A percentile compares a stretch with the other conserved stretches of the same genome.
phyloP scores from a whole-genome alignment of 2,113 vertebrate species.

The Aix galericulata region DNA sequence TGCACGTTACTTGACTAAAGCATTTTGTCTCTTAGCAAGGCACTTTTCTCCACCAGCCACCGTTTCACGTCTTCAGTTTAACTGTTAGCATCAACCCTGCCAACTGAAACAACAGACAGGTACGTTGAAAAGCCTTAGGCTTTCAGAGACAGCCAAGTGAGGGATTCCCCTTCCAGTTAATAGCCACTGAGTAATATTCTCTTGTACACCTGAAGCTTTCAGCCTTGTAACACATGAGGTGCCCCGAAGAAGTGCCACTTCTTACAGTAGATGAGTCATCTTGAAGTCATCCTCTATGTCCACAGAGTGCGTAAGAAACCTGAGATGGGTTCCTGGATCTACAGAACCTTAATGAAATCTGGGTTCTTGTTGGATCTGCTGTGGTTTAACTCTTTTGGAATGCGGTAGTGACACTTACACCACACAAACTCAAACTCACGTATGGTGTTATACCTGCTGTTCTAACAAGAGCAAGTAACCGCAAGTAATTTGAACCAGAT shows the following conservation, averaged over 20 bases:
- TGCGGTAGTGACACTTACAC: accelerated
- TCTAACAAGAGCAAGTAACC: too few species aligned
- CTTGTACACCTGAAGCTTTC: neutral
- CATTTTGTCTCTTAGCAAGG: neutral
- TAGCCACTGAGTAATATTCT: neutral
- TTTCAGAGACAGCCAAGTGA: neutral
- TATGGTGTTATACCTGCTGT: neutral
- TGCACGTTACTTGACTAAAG: neutral
- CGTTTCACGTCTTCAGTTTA: neutral
- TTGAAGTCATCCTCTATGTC: neutral
- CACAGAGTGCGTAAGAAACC: neutral
- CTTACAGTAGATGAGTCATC: neutral
- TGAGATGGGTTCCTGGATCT: neutral
- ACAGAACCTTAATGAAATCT: neutral
- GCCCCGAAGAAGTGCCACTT: neutral
- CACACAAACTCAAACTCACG: neutral
- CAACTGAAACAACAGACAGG: neutral
- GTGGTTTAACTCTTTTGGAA: neutral
- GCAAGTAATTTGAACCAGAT: neutral
- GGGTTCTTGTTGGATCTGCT: neutral
- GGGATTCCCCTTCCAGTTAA: neutral
- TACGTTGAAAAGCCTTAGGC: neutral
- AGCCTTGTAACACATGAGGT: neutral
- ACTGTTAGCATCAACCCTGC: neutral
- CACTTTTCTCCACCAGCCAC: neutral